Percentiles rank a stretch among this genome's conserved stretches.
These are phyloP conservation scores for Cosmorhoe ocellata DNA, from an alignment of 2,888 invertebrate genomes.

Conservation along the genomic window DNA sequence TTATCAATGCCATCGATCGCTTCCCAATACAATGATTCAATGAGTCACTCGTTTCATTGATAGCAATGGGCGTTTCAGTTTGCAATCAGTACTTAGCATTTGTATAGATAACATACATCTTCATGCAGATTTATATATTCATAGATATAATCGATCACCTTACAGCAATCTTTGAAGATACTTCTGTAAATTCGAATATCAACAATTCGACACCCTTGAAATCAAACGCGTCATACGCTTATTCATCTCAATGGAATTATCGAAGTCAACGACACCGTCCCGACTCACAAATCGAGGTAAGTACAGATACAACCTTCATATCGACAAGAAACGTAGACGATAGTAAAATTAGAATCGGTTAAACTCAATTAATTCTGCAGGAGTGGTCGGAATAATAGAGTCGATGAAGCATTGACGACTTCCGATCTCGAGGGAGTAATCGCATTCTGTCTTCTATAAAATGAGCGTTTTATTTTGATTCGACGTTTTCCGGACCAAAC, in stretches of 20 bases:
- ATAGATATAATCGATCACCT: too few relatives aligned
- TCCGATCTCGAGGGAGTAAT: constrained; percentile 36
- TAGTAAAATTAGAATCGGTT: constrained; percentile 36
- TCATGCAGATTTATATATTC: too few relatives aligned
- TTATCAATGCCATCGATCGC: too few relatives aligned
- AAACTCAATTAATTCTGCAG: constrained; percentile 36
- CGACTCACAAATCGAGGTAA: constrained; percentile 7
- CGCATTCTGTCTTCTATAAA: constrained; percentile 29
- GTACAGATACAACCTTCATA: constrained; percentile 21
- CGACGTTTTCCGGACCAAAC: neutral
- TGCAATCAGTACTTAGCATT: too few relatives aligned
- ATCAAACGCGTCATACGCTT: constrained; percentile 8
- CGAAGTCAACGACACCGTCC: constrained; percentile 23
- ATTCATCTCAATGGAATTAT: constrained; percentile 5
- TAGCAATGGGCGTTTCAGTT: too few relatives aligned
- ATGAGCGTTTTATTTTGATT: constrained; percentile 24
- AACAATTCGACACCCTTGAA: too few relatives aligned
- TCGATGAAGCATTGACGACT: constrained; percentile 43
- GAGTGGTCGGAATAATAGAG: constrained; percentile 32
- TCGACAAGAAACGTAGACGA: constrained; percentile 20
- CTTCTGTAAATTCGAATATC: too few relatives aligned
- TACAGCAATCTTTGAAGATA: too few relatives aligned
- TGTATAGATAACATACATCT: too few relatives aligned
- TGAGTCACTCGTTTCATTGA: too few relatives aligned
- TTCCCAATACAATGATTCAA: too few relatives aligned